Evolutionary conservation across 2,113 vertebrate species (phyloP).

Genomic region (Gavialis gangeticus): DNA sequence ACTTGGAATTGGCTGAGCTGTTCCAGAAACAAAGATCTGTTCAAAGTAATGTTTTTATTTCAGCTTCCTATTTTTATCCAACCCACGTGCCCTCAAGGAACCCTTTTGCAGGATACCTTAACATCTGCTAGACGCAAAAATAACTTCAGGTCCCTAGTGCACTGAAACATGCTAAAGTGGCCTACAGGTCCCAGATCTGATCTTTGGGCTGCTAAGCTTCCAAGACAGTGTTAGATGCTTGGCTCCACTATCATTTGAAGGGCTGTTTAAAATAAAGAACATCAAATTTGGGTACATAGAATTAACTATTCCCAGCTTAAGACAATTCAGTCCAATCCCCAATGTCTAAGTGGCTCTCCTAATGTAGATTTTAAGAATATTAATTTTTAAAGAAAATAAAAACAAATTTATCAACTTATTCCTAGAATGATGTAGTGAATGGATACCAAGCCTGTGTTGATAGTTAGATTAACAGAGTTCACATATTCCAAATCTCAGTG

Average conservation of each 20-base stretch:
- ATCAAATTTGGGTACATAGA: neutral
- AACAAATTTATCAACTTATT: neutral
- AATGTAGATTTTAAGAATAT: neutral
- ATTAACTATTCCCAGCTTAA: neutral
- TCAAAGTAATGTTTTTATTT: neutral
- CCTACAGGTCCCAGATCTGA: neutral
- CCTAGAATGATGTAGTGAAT: neutral
- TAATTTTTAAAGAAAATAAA: neutral
- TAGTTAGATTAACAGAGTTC: neutral
- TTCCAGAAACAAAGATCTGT: neutral
- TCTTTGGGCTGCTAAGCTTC: neutral
- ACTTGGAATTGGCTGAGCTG: neutral
- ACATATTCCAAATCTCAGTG: neutral
- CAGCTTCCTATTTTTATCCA: neutral
- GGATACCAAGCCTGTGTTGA: neutral
- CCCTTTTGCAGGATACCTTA: neutral
- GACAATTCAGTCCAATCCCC: neutral
- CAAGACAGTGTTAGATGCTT: neutral
- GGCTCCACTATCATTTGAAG: neutral
- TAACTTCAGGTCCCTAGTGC: neutral
- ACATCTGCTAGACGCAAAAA: neutral
- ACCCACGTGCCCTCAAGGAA: neutral
- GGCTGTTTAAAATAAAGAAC: neutral
- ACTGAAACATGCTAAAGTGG: neutral
- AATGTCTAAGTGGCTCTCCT: neutral